phyloP scores from a whole-genome alignment of 2,888 invertebrate genomes.

The Fabriciana adippe region DNA sequence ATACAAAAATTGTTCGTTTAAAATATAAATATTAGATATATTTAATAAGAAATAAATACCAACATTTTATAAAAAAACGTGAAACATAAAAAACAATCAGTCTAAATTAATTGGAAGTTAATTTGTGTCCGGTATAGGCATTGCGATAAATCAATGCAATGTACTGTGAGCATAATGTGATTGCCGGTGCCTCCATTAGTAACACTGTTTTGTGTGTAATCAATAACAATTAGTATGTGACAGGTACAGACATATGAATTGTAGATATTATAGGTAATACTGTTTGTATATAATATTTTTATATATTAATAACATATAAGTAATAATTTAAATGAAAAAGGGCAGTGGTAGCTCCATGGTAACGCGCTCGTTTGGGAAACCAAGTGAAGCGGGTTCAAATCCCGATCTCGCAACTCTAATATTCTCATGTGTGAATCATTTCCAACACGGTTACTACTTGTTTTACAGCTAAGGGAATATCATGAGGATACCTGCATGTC shows the following conservation, averaged over 20 bases:
- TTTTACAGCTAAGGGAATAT: too few relatives aligned
- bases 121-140: constrained; percentile 11
- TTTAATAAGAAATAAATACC: neutral
- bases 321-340: too few relatives aligned
- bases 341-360: neutral
- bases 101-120: constrained; percentile 23
- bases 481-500: too few relatives aligned
- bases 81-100: neutral
- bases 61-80: neutral
- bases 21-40: too few relatives aligned
- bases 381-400: too few relatives aligned
- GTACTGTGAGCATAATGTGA: constrained; percentile 25
- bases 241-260: constrained; percentile 18
- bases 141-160: constrained; percentile 26
- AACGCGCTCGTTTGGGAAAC: too few relatives aligned
- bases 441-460: too few relatives aligned
- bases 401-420: too few relatives aligned
- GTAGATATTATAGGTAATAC: neutral
- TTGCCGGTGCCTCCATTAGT: constrained; percentile 27
- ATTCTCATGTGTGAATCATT: too few relatives aligned
- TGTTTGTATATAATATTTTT: constrained; percentile 5
- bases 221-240: constrained; percentile 29
- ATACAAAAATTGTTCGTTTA: too few relatives aligned
- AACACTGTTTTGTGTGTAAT: constrained; percentile 26
- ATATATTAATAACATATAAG: neutral